These are phyloP conservation scores for Elgaria multicarinata DNA, from an alignment of 2,113 vertebrate genomes.

Conservation along the genomic window DNA sequence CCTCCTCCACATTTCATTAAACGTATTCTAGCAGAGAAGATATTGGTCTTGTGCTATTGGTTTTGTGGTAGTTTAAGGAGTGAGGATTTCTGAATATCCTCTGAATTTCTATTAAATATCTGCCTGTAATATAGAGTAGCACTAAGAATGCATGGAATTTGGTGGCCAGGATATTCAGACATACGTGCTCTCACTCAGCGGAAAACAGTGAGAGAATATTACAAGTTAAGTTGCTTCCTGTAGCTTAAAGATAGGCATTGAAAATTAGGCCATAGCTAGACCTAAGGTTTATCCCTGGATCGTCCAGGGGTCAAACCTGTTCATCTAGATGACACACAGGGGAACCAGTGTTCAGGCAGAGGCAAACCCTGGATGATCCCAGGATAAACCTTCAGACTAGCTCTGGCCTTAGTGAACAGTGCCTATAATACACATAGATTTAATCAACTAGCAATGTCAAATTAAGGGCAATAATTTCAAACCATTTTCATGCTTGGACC, in stretches of 20 bases:
- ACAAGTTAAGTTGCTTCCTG: not conserved
- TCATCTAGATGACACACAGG: no score
- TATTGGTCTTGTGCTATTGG: not conserved
- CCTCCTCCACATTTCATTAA: not conserved
- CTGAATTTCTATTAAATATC: not conserved
- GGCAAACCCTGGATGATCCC: no score
- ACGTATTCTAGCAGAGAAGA: not conserved
- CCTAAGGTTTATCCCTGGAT: no score
- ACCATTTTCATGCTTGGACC: constrained; percentile 35
- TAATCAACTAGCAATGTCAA: constrained; percentile 42
- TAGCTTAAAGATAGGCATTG: not conserved
- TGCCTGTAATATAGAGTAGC: not conserved
- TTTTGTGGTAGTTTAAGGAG: not conserved
- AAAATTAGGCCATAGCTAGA: no score
- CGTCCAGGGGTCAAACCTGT: no score
- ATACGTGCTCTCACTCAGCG: not conserved
- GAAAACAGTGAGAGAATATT: not conserved
- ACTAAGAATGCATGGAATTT: not conserved
- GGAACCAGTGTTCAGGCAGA: no score
- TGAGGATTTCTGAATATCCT: not conserved
- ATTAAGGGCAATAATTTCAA: constrained; percentile 39
- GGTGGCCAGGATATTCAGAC: not conserved
- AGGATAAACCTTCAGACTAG: no score
- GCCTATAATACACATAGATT: constrained; percentile 8
- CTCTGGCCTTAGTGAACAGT: not conserved